These are phyloP conservation scores for Pissodes strobi DNA, from an alignment of 1,140 invertebrate species.

Conservation along the genomic window DNA sequence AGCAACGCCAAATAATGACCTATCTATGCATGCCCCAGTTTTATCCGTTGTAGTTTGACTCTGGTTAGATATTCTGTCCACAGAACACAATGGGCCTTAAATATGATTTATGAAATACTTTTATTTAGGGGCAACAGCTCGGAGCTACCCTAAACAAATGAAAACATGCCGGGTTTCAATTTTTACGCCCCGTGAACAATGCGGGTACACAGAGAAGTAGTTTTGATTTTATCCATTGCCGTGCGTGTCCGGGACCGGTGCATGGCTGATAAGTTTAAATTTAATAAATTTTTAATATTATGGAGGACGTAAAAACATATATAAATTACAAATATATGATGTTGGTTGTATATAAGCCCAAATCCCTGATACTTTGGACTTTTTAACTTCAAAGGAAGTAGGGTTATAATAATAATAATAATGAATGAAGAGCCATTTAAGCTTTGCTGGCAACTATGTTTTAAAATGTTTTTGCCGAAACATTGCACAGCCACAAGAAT, in stretches of 20 bases:
- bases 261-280: no score
- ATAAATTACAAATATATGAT: no score
- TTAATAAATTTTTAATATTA: not conserved
- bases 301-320: not conserved
- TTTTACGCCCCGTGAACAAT: conserved; percentile 31
- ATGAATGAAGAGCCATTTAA: no score
- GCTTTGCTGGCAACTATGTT: no score
- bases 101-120: conserved; percentile 52
- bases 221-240: no score
- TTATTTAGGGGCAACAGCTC: conserved; percentile 43
- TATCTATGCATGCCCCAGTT: conserved; percentile 30
- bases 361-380: no score
- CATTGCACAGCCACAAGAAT: no score
- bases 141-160: conserved; percentile 33
- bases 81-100: conserved; percentile 44
- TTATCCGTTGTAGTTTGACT: conserved; percentile 37
- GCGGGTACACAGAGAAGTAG: conserved; percentile 13
- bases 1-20: no score
- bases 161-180: conserved; percentile 32
- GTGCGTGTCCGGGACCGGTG: not conserved
- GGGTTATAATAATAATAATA: no score
- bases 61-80: conserved; percentile 23
- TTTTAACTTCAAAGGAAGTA: no score
- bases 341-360: no score
- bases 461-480: no score